Conservation (phyloP, 2,888 invertebrate species). For the Epirrita christyi region DNA sequence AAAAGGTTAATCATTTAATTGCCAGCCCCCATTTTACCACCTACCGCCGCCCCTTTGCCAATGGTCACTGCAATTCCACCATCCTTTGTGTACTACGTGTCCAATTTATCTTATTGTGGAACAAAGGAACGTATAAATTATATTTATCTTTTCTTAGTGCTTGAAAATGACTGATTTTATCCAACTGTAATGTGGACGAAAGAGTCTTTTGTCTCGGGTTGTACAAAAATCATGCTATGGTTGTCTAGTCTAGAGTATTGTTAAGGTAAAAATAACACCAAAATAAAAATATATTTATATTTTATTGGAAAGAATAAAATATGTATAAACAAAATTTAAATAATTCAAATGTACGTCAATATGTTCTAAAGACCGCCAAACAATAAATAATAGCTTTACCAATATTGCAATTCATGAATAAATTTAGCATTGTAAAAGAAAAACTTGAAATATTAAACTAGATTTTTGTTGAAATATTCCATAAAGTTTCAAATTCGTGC, state of each 20-base stretch:
- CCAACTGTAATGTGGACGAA: conserved; percentile 1
- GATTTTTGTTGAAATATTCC: too few species aligned
- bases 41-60: conserved; percentile 7
- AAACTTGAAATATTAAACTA: too few species aligned
- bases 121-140: conserved; percentile 34
- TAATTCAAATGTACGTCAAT: too few species aligned
- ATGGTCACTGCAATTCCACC: conserved; percentile 31
- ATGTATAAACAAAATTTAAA: too few species aligned
- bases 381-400: too few species aligned
- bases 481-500: too few species aligned
- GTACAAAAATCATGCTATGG: neutral
- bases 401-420: too few species aligned
- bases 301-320: too few species aligned
- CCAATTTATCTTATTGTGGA: conserved; percentile 32
- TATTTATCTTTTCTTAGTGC: conserved; percentile 19
- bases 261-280: neutral
- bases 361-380: too few species aligned
- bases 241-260: neutral
- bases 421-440: too few species aligned
- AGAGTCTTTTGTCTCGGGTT: conserved; percentile 10
- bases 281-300: too few species aligned
- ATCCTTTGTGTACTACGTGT: conserved; percentile 30
- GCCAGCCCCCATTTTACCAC: neutral
- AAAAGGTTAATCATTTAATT: neutral
- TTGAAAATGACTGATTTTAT: conserved; percentile 20